These are phyloP conservation scores for Gymnogyps californianus DNA, from an alignment of 2,113 vertebrate species.

Conservation along the genomic window DNA sequence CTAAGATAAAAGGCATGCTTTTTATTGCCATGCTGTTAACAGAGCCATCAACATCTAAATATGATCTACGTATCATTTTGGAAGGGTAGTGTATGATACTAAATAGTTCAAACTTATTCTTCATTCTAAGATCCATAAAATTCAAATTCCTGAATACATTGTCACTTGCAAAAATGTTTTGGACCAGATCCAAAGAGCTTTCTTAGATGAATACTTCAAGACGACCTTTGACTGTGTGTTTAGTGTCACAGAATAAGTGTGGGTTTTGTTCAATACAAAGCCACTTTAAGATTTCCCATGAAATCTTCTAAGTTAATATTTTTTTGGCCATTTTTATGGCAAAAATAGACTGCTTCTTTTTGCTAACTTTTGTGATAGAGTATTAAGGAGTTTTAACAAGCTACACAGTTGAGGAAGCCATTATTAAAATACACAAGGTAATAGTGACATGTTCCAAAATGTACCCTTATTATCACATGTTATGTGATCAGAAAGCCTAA, in stretches of 20 bases:
- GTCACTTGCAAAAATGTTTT: not conserved
- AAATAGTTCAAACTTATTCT: not conserved
- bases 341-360: not conserved
- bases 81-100: not conserved
- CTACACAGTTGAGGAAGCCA: not conserved
- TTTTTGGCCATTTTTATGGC: not conserved
- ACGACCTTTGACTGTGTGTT: not conserved
- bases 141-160: not conserved
- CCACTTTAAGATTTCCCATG: not conserved
- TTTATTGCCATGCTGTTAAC: not conserved
- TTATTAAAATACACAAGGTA: not conserved
- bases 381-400: not conserved
- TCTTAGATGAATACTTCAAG: not conserved
- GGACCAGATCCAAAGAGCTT: not conserved
- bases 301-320: not conserved
- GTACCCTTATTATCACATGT: not conserved
- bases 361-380: not conserved
- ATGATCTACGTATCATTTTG: not conserved
- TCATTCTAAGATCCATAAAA: not conserved
- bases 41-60: not conserved
- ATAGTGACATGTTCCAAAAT: not conserved
- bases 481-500: not conserved
- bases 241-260: not conserved
- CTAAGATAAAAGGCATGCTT: not conserved
- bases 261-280: not conserved